Base-by-base conservation (phyloP, 2,113 vertebrate genomes). In the Pachypanchax playfairii region DNA sequence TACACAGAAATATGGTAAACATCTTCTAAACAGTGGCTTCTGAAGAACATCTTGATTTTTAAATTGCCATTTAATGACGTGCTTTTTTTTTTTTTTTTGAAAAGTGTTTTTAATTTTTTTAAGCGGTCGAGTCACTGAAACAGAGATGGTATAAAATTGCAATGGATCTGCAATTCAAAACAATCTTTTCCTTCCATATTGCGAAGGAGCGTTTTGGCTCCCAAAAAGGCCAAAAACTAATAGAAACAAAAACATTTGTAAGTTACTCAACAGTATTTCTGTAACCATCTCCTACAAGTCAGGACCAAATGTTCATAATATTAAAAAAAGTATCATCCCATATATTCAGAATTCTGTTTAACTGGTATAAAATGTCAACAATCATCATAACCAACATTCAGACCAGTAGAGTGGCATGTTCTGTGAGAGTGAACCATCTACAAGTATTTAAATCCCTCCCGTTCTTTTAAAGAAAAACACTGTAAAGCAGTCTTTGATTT, bases 1-100 rank as follows among this genome's bases (percentile, higher is more conserved):
- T 2, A 51, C 33, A 55, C 7, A 46, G n/a, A 51, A 61, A 75
- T 33, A 60, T 28, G 52, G 73, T 82, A 73, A 77, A 85, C 63
- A 65, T 65, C 47, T 53, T 29, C 49, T 29, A 39, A 39, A 39
- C 8, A 18, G 39, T 42, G 8, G 38, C 7, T 41, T 41, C 5
- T 9, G 39, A 42, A 20, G 38, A 35, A n/a, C n/a, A n/a, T n/a
- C n/a, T n/a, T n/a, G n/a, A n/a, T n/a, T n/a, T n/a, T n/a, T n/a
- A n/a, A n/a, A 36, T 11, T 24, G 12, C 46, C 33, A 25, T 41
- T 49, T 0, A 0, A 10, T 10, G 18, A 53, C 4, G n/a, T n/a
- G n/a, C n/a, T n/a, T n/a, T n/a, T n/a, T n/a, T n/a, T n/a, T n/a
- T n/a, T n/a, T n/a, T n/a, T n/a, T 39, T 35, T 35, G 2, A 12